Conservation (phyloP, 2,797 vertebrate species). For the Chloroceryle inda region DNA sequence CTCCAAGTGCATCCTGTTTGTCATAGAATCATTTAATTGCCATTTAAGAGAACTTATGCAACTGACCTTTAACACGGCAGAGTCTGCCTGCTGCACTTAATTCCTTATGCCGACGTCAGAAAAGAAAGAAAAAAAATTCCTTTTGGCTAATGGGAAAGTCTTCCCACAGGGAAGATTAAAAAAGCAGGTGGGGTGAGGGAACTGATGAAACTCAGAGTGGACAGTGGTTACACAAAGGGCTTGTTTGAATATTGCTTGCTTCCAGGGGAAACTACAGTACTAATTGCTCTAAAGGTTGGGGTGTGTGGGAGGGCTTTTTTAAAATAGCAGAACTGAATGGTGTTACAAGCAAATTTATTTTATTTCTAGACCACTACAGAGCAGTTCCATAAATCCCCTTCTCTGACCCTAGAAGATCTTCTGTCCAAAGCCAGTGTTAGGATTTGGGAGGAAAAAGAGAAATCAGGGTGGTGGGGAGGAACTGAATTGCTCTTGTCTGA, state of each 20-base stretch:
- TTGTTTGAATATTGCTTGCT: conserved; percentile 8
- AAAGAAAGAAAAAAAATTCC: conserved; percentile 61
- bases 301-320: neutral
- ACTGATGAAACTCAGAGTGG: neutral
- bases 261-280: conserved; percentile 8
- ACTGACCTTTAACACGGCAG: conserved; percentile 77
- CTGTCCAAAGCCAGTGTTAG: neutral
- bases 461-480: fast-evolving
- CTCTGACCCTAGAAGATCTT: neutral
- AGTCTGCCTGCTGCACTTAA: conserved; percentile 56
- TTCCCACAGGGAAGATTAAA: conserved; percentile 32
- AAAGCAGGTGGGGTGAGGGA: conserved; percentile 34
- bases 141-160: conserved; percentile 52
- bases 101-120: conserved; percentile 62
- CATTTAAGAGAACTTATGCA: conserved; percentile 76
- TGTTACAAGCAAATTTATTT: neutral
- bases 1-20: conserved; percentile 71
- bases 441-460: neutral
- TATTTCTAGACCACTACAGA: neutral
- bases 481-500: neutral
- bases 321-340: neutral
- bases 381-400: neutral
- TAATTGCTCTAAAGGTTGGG: neutral
- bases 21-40: conserved; percentile 78
- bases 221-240: neutral